Conservation (phyloP, 1,140 invertebrate genomes). For the Nylanderia fulva region DNA sequence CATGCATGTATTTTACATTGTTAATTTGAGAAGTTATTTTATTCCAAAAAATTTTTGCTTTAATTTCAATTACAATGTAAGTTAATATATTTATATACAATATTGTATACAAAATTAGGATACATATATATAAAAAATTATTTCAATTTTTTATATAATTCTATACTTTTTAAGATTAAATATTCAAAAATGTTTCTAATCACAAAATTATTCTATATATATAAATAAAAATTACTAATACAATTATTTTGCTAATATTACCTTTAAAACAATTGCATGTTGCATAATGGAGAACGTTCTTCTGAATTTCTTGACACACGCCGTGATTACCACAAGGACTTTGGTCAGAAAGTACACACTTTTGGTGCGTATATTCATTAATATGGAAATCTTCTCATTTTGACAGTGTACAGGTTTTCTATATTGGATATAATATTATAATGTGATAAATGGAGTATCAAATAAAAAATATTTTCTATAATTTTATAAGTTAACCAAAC, state of each 20-base stretch:
- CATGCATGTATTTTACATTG: background rate
- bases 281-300: constrained; percentile 86
- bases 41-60: background rate
- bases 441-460: background rate
- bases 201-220: no score
- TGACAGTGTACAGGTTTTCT: constrained; percentile 81
- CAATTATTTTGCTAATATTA: constrained; percentile 62
- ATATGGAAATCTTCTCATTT: constrained; percentile 85
- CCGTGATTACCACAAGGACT: constrained; percentile 85
- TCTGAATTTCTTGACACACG: constrained; percentile 86
- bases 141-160: background rate
- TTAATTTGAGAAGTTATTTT: background rate
- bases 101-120: no score
- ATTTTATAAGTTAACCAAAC: background rate
- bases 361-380: constrained; percentile 86
- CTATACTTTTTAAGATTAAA: background rate
- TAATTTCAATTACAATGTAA: background rate
- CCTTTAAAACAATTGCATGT: constrained; percentile 86
- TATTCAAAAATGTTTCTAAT: background rate
- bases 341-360: constrained; percentile 84
- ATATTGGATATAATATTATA: constrained; percentile 12
- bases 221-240: background rate
- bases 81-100: no score
- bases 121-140: background rate
- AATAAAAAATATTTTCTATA: background rate